These are phyloP conservation scores for Nerophis ophidion DNA, from an alignment of 2,113 vertebrate genomes.

Conservation along the genomic window DNA sequence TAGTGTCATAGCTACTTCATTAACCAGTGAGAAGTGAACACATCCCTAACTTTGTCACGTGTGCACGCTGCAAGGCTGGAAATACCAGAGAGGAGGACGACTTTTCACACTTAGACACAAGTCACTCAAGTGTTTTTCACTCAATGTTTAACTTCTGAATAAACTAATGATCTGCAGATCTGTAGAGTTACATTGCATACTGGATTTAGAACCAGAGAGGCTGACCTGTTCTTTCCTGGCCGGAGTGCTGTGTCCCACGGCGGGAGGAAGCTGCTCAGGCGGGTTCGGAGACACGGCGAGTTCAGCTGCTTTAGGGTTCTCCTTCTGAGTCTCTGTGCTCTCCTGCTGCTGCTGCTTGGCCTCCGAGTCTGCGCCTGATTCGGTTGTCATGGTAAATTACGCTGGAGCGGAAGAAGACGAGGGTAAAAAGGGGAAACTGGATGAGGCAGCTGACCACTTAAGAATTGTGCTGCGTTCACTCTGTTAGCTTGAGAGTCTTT, in stretches of 20 bases:
- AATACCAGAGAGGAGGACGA: not conserved
- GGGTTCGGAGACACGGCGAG: slow-evolving; percentile 60
- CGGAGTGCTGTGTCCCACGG: slow-evolving; percentile 80
- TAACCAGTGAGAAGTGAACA: slow-evolving; percentile 1
- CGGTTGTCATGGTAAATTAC: slow-evolving; percentile 91
- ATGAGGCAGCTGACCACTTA: slow-evolving; percentile 45
- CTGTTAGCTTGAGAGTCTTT: not conserved
- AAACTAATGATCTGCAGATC: too few species aligned
- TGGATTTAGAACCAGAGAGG: not conserved
- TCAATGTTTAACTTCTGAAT: too few species aligned
- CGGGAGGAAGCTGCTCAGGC: slow-evolving; percentile 74
- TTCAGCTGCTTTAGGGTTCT: slow-evolving; percentile 32
- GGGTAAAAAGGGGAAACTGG: slow-evolving; percentile 8
- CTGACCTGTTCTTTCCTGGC: slow-evolving; percentile 78
- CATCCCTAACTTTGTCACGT: not conserved
- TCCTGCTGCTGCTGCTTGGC: slow-evolving; percentile 77
- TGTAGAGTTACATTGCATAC: not conserved
- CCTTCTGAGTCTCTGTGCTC: slow-evolving; percentile 67
- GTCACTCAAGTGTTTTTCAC: too few species aligned
- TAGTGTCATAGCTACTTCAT: not conserved
- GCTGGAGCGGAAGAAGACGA: slow-evolving; percentile 58
- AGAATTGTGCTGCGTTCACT: slow-evolving; percentile 15
- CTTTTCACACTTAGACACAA: not conserved
- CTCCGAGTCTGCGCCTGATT: slow-evolving; percentile 84
- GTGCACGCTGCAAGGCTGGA: not conserved